Evolutionary conservation across 1,140 invertebrate genomes (phyloP), one percentile per base, ranked within the genome.

Genomic region (Polypedilum vanderplanki): DNA sequence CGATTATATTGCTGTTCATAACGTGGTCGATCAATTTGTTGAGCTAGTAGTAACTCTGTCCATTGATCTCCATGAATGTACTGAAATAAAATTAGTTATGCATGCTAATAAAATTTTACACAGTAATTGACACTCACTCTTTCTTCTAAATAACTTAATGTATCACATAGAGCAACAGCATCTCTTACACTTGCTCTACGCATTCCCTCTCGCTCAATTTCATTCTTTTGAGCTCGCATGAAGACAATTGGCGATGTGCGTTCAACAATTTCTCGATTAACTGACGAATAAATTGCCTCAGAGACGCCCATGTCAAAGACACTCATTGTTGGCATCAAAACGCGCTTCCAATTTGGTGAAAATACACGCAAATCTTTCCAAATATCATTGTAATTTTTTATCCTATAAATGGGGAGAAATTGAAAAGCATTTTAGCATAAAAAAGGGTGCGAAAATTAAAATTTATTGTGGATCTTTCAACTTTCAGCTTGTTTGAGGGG

Each of bases 101-200:
- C 22, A 74, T 8, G 15, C 33, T 40, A 67, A 70, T 22, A 70
- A 40, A 57, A 41, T 67, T 67, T 70, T 12, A 75, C 22, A 65
- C 64, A 15, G 64, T 67, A 46, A 75, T 12, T 22, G 73, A 74
- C 73, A 76, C 9, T 22, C 79, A 90, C 86, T 79, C 85, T 84
- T 33, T 88, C 84, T 82, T 98, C 94, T 75, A 99, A 84, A 85
- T 95, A 96, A 41, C 90, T 87, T 73, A 98, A 87, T 77, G 94
- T 93, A 79, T 97, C 92, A 80, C 95, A 96, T 81, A 98, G 88
- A 0, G 96, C 96, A 0, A 94, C 94, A 15, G 91, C 94, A 80
- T 95, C 93, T 75, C 88, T 83, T 9, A 94, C 81, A 82, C 98
- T 93, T 3, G 96, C 92, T 74, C 85, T 88, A 77, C 87, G 88